Percentiles rank a stretch among this genome's conserved stretches.
Conservation (phyloP, 2,888 invertebrate species). For the Thecocarcelia acutangulata region DNA sequence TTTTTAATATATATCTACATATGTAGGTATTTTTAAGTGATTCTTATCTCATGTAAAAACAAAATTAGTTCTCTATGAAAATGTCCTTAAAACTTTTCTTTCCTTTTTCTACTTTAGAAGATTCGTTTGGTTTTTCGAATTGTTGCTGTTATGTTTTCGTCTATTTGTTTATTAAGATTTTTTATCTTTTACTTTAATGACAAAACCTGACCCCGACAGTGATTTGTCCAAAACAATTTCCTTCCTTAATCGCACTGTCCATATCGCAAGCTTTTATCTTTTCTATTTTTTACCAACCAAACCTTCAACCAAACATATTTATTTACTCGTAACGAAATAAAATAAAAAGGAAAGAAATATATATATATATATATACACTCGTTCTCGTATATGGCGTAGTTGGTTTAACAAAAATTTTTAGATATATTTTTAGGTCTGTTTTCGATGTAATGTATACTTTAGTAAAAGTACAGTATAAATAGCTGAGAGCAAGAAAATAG, state of each 20-base stretch:
- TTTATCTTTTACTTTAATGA: slow-evolving; percentile 64
- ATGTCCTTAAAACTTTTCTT: background rate
- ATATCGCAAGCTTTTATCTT: slow-evolving; percentile 70
- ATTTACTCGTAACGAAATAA: slow-evolving; percentile 53
- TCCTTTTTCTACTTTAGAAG: background rate
- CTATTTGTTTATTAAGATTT: slow-evolving; percentile 62
- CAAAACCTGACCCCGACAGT: slow-evolving; percentile 69
- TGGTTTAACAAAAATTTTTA: slow-evolving; percentile 52
- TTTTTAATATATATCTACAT: background rate
- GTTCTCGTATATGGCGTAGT: slow-evolving; percentile 13
- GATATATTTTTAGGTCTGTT: slow-evolving; percentile 45
- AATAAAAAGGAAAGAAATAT: too few species aligned
- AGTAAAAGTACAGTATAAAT: slow-evolving; percentile 3
- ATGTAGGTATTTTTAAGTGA: background rate
- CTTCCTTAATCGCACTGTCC: slow-evolving; percentile 80
- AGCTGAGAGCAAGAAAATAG: background rate
- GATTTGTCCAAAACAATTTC: slow-evolving; percentile 79
- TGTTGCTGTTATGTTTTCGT: slow-evolving; percentile 31
- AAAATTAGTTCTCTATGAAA: slow-evolving; percentile 27
- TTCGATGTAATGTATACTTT: slow-evolving; percentile 33
- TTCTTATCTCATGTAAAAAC: background rate
- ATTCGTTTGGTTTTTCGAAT: background rate
- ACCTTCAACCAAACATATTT: slow-evolving; percentile 30
- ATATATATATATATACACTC: too few species aligned
- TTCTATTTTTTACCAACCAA: background rate